Conservation (phyloP, 35 echinoderm and acorn worm genomes). For the Strongylocentrotus purpuratus region DNA sequence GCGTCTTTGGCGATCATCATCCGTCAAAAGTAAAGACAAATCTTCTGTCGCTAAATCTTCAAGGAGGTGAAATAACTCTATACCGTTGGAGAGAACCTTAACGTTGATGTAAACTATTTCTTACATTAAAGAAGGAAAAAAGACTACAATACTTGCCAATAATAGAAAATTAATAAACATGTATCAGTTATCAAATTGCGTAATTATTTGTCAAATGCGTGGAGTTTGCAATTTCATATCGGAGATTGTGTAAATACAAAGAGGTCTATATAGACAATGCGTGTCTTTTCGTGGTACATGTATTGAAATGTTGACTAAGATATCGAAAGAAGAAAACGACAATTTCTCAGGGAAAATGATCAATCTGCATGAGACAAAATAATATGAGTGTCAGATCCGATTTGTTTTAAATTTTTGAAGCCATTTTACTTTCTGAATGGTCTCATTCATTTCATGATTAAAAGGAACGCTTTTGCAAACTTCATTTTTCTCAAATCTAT, state of each 20-base stretch:
- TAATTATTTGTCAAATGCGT: not conserved
- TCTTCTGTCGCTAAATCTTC: not conserved
- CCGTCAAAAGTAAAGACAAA: constrained; percentile 36
- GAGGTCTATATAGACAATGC: not conserved
- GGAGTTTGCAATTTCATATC: not conserved
- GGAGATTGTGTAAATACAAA: not conserved
- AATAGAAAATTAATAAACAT: not conserved
- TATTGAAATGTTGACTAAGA: not conserved
- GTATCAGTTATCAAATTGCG: not conserved
- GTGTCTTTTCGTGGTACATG: not conserved
- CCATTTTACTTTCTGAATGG: too few relatives aligned
- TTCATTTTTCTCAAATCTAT: not conserved
- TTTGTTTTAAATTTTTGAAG: not conserved
- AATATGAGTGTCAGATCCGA: not conserved
- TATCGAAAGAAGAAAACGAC: not conserved
- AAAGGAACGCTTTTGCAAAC: not conserved
- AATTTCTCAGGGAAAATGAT: not conserved
- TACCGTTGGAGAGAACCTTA: not conserved
- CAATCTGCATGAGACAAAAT: not conserved
- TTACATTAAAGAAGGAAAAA: not conserved
- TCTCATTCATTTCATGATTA: too few relatives aligned
- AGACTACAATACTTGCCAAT: constrained; percentile 10
- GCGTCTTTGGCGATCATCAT: constrained; percentile 5
- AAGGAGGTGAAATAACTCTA: not conserved
- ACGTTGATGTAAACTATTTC: not conserved